Base-by-base conservation (phyloP, 2,113 vertebrate species). In the Nesogale talazaci region DNA sequence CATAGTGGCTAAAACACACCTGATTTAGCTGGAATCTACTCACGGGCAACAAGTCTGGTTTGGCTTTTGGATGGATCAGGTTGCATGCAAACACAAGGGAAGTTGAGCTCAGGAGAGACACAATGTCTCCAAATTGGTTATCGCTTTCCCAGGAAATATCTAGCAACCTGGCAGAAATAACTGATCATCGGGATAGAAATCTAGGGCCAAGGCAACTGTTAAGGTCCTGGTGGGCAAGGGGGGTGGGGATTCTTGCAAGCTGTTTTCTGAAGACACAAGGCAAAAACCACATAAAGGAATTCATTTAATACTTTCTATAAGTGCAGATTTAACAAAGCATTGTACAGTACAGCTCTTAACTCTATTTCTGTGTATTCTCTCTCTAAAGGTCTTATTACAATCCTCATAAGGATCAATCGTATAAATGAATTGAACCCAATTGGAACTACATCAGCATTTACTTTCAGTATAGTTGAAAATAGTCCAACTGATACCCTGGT, bases 391-490 rank as follows among this genome's bases (percentile, higher is more conserved):
- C 88, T 34, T 29, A 40, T 89, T 74, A 91, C 36, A 80, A 74
- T 93, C 91, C 85, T 95, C 59, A 5, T 96, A 34, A 96, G 94
- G 36, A 87, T 97, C 9, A 93, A n/a, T 86, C 42, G 3, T 23
- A 46, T 77, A 84, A 97, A 97, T 0, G 15, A 97, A 89, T 4
- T 88, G 22, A 29, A 61, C 89, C 91, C 70, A 40, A 17, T 8
- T 59, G 70, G 78, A 89, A 84, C 6, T 7, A 38, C 0, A 31
- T 93, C 16, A 0, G 4, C 63, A 61, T 92, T 95, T 46, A 25
- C 15, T 10, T 93, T 98, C 79, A 83, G 25, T 56, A 12, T 92
- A 94, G 88, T 93, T 94, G 94, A 97, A 94, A 95, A 95, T 0
- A 96, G 92, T 38, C 84, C 85, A 56, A 23, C 11, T 65, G 94